Percentiles rank a stretch among this genome's conserved stretches.
phyloP scores from a whole-genome alignment of 2,797 vertebrate species.

The Pseudomugil gertrudae region DNA sequence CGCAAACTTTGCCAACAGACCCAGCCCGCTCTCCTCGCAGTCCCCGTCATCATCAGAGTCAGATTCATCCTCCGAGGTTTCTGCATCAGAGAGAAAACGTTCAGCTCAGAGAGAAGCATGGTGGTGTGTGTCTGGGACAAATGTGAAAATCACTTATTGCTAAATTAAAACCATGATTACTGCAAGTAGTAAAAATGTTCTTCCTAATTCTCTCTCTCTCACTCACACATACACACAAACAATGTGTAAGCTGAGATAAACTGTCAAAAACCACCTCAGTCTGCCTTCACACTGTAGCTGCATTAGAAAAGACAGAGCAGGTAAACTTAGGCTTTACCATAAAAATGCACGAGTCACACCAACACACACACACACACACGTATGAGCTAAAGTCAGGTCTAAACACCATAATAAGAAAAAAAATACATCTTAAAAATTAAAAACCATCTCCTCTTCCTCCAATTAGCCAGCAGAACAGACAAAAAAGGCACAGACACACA shows the following conservation, averaged over 20 bases:
- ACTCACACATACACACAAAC: conserved; percentile 20
- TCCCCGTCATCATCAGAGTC: conserved; percentile 68
- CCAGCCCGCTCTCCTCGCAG: conserved; percentile 92
- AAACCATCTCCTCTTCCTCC: conserved; percentile 15
- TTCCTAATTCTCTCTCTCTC: conserved; percentile 6
- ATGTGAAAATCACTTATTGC: conserved; percentile 33
- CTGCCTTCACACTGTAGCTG: conserved; percentile 32
- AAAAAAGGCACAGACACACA: conserved; percentile 15
- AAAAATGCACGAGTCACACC: conserved; percentile 45
- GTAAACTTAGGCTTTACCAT: conserved; percentile 24
- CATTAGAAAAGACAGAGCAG: conserved; percentile 44
- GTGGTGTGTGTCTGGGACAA: conserved; percentile 10
- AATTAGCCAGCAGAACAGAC: conserved; percentile 23
- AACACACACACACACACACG: conserved; percentile 29
- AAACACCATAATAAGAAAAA: conserved; percentile 34
- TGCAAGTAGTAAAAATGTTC: conserved; percentile 4
- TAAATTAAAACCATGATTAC: neutral
- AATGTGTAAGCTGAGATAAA: too few species aligned
- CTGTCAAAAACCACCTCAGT: conserved; percentile 54
- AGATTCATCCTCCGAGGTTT: conserved; percentile 80
- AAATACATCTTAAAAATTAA: conserved; percentile 21
- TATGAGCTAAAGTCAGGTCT: conserved; percentile 52
- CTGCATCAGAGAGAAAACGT: conserved; percentile 65
- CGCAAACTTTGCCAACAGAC: conserved; percentile 92
- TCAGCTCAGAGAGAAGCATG: conserved; percentile 36